phyloP scores from a whole-genome alignment of 1,140 invertebrate genomes.

The Archivesica marissinica region DNA sequence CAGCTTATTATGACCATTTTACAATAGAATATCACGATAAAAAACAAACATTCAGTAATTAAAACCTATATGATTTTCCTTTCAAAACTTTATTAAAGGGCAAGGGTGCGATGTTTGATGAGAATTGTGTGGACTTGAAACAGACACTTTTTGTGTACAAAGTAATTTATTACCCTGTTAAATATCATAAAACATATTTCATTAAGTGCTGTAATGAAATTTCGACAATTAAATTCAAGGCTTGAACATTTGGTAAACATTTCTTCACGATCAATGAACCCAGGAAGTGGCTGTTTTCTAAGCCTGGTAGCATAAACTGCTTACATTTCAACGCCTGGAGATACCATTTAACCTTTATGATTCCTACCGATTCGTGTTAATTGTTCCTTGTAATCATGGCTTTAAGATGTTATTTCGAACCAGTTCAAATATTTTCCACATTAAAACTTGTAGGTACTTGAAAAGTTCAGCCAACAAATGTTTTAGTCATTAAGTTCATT shows the following conservation, averaged over 20 bases:
- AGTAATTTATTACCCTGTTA: slow-evolving; percentile 34
- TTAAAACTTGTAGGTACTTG: slow-evolving; percentile 46
- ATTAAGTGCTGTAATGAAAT: slow-evolving; percentile 20
- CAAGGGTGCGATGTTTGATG: slow-evolving; percentile 25
- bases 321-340: background rate
- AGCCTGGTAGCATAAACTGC: background rate
- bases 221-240: slow-evolving; percentile 30
- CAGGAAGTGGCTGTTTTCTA: slow-evolving; percentile 43
- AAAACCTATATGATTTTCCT: slow-evolving; percentile 33
- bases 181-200: slow-evolving; percentile 35
- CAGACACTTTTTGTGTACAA: slow-evolving; percentile 25
- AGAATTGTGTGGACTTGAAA: slow-evolving; percentile 26
- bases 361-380: slow-evolving; percentile 30
- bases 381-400: slow-evolving; percentile 9
- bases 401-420: slow-evolving; percentile 20
- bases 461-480: slow-evolving; percentile 51
- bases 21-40: slow-evolving; percentile 29
- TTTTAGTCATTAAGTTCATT: slow-evolving; percentile 59
- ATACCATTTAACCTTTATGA: background rate
- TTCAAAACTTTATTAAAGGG: slow-evolving; percentile 41
- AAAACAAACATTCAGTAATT: slow-evolving; percentile 44
- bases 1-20: slow-evolving; percentile 33
- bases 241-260: slow-evolving; percentile 32
- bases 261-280: slow-evolving; percentile 21
- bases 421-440: slow-evolving; percentile 38